Percentiles rank a stretch among this genome's conserved stretches.
Conservation (phyloP, 2,113 vertebrate genomes). For the Acrocephalus arundinaceus region DNA sequence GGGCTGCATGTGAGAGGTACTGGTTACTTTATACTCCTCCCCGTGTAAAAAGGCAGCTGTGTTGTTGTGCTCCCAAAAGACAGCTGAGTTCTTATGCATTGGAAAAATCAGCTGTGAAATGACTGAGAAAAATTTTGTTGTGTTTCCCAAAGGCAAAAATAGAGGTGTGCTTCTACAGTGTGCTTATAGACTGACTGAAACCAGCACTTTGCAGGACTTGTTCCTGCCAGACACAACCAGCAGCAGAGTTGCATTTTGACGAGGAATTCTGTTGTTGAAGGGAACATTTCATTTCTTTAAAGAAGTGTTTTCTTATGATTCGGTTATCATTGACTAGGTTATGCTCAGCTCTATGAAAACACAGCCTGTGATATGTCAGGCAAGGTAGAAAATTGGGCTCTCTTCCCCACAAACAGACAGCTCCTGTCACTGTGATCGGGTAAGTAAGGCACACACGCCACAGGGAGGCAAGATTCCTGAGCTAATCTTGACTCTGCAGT, state of each 20-base stretch:
- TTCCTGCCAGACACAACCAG: not conserved
- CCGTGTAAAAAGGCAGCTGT: not conserved
- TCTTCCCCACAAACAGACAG: not conserved
- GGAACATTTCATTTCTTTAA: not conserved
- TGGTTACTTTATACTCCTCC: not conserved
- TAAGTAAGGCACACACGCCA: not conserved
- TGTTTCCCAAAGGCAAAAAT: not conserved
- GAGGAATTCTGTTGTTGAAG: not conserved
- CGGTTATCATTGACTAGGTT: not conserved
- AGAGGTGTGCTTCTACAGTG: not conserved
- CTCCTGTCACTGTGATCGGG: fast-evolving
- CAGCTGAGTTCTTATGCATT: not conserved
- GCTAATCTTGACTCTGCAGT: not conserved
- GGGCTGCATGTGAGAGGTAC: not conserved
- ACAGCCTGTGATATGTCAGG: not conserved
- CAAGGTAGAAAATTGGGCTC: not conserved
- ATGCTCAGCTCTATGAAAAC: not conserved
- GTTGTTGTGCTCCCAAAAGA: not conserved
- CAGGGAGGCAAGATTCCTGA: not conserved
- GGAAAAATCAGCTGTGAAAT: conserved; percentile 34
- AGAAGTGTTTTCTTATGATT: not conserved
- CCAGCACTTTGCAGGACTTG: not conserved
- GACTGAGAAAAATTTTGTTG: not conserved
- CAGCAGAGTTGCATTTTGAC: not conserved
- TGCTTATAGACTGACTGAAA: not conserved